Conservation (phyloP, 92 coral and sea anemone species). For the Anthopleura xanthogrammica region DNA sequence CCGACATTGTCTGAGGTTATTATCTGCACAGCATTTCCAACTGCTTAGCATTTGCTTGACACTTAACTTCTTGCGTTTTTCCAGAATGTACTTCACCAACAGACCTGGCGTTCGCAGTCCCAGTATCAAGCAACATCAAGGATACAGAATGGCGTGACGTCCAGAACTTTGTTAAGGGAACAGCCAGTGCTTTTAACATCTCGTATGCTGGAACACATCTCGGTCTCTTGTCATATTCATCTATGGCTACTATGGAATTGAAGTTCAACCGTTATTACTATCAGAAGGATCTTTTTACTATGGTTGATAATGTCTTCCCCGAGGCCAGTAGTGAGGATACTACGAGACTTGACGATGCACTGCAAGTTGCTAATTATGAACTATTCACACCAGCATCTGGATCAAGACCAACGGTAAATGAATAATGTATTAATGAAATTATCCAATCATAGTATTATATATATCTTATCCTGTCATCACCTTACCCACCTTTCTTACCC, state of each 20-base stretch:
- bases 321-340: constrained; percentile 76
- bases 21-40: neutral
- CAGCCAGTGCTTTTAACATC: constrained; percentile 79
- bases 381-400: constrained; percentile 88
- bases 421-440: neutral
- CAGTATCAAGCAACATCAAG: constrained; percentile 85
- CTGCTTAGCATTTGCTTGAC: neutral
- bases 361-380: constrained; percentile 85
- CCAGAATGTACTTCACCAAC: constrained; percentile 72
- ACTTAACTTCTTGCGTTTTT: neutral
- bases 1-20: too few species aligned
- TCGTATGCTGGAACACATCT: constrained; percentile 90
- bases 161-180: constrained; percentile 88
- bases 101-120: constrained; percentile 89
- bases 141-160: constrained; percentile 88
- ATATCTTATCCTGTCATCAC: too few species aligned
- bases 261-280: constrained; percentile 89
- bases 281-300: constrained; percentile 76
- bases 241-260: constrained; percentile 91
- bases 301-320: constrained; percentile 83
- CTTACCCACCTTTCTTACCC: too few species aligned
- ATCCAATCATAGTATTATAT: neutral
- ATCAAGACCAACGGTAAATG: constrained; percentile 53
- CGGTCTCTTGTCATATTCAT: constrained; percentile 90
- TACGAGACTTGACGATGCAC: constrained; percentile 86